Percentiles rank a stretch among this genome's conserved stretches.
These are phyloP conservation scores for Caenorhabditis sp. DNA, from an alignment of 2,888 invertebrate species.

Conservation along the genomic window DNA sequence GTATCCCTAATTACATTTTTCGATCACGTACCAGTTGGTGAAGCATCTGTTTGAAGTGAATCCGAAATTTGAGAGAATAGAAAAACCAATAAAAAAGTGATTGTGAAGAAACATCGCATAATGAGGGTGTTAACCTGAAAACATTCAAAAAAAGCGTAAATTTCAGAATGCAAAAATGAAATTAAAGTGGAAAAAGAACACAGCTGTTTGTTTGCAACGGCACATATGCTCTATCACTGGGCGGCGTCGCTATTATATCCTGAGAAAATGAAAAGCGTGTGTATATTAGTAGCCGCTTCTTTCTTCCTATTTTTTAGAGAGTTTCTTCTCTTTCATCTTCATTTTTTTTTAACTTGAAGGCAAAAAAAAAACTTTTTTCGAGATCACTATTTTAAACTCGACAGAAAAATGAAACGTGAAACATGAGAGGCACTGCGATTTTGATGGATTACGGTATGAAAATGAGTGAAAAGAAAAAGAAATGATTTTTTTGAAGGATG, in stretches of 20 bases:
- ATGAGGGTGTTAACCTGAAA: background rate
- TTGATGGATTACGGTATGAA: background rate
- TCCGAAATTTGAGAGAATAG: background rate
- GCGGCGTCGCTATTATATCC: slow-evolving; percentile 17
- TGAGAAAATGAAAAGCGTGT: slow-evolving; percentile 48
- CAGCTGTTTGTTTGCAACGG: slow-evolving; percentile 46
- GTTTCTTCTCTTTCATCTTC: background rate
- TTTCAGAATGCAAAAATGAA: slow-evolving; percentile 22
- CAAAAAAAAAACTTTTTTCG: background rate
- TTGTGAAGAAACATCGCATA: background rate
- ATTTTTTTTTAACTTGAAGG: background rate
- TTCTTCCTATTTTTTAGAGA: background rate
- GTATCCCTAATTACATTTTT: background rate
- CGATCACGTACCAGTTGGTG: background rate
- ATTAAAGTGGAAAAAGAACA: slow-evolving; percentile 35
- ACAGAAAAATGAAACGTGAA: slow-evolving; percentile 2
- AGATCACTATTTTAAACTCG: slow-evolving; percentile 1
- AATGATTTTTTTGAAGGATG: too few species aligned
- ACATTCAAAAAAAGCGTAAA: background rate
- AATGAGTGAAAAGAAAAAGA: background rate
- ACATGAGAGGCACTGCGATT: background rate
- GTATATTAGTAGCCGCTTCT: slow-evolving; percentile 31
- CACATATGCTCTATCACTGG: slow-evolving; percentile 38
- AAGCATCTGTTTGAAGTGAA: background rate
- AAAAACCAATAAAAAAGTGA: background rate